Evolutionary conservation across 2,797 vertebrate genomes (phyloP).

Genomic region (Lycodopsis pacificus): DNA sequence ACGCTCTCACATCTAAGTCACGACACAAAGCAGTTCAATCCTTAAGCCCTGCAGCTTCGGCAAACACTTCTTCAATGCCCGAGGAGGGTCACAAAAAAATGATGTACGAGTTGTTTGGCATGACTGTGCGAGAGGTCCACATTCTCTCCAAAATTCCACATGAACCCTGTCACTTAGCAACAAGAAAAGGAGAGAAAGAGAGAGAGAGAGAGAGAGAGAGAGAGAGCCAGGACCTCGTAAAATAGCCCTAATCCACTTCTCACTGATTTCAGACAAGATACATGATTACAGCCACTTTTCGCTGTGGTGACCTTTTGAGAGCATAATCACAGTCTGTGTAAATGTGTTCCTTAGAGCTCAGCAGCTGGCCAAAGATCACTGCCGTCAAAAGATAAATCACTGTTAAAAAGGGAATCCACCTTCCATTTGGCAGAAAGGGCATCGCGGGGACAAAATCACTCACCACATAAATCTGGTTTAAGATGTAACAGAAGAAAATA

Average conservation of each 20-base stretch:
- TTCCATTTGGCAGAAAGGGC: neutral
- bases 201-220: slow-evolving; percentile 19
- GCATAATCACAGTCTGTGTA: slow-evolving; percentile 48
- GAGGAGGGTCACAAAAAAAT: slow-evolving; percentile 24
- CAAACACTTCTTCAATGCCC: slow-evolving; percentile 14
- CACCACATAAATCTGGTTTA: neutral
- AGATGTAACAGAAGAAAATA: neutral
- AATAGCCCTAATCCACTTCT: slow-evolving; percentile 50
- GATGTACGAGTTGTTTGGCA: slow-evolving; percentile 5
- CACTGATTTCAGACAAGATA: slow-evolving; percentile 52
- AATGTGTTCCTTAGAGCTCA: slow-evolving; percentile 44
- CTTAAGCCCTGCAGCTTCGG: neutral
- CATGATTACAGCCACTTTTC: slow-evolving; percentile 53
- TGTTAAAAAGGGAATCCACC: neutral
- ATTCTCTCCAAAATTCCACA: slow-evolving; percentile 14
- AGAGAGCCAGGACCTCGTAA: slow-evolving; percentile 33
- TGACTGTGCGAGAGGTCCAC: slow-evolving; percentile 7
- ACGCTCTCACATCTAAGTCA: slow-evolving; percentile 6
- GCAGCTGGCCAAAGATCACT: slow-evolving; percentile 31
- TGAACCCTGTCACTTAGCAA: slow-evolving; percentile 55
- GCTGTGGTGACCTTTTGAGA: slow-evolving; percentile 56
- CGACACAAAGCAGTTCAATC: slow-evolving; percentile 19
- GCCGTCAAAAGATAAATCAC: slow-evolving; percentile 19
- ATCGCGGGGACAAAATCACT: neutral
- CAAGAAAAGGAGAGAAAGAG: slow-evolving; percentile 26